These are phyloP conservation scores for Platyscapa corneri DNA, from an alignment of 1,140 invertebrate genomes.

Conservation along the genomic window DNA sequence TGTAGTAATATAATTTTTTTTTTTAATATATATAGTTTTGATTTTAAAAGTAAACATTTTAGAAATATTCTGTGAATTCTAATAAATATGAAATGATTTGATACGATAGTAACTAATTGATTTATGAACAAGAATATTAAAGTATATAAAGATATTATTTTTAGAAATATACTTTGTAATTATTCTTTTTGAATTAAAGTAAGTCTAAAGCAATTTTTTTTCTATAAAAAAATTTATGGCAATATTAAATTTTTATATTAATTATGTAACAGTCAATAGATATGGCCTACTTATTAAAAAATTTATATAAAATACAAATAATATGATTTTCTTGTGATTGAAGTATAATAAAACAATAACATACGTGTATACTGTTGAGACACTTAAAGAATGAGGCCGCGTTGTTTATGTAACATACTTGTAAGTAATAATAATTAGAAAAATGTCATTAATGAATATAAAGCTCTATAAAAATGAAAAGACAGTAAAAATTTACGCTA, in stretches of 20 bases:
- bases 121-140: not conserved
- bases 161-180: not conserved
- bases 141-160: no score
- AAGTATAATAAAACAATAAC: not conserved
- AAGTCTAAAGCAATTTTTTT: no score
- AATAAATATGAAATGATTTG: not conserved
- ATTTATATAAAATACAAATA: not conserved
- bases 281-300: not conserved
- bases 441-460: constrained; percentile 1
- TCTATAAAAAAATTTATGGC: not conserved
- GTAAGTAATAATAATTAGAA: constrained; percentile 3
- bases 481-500: not conserved
- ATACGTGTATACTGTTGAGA: not conserved
- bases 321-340: not conserved
- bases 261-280: not conserved
- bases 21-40: no score
- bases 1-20: no score
- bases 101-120: not conserved
- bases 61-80: not conserved
- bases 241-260: not conserved
- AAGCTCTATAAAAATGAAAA: not conserved
- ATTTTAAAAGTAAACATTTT: no score
- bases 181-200: not conserved
- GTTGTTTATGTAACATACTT: constrained; percentile 2
- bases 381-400: constrained; percentile 23